Evolutionary conservation across 2,113 vertebrate species (phyloP), one percentile per base, ranked within the genome.

Genomic region (Eulemur rufifrons): DNA sequence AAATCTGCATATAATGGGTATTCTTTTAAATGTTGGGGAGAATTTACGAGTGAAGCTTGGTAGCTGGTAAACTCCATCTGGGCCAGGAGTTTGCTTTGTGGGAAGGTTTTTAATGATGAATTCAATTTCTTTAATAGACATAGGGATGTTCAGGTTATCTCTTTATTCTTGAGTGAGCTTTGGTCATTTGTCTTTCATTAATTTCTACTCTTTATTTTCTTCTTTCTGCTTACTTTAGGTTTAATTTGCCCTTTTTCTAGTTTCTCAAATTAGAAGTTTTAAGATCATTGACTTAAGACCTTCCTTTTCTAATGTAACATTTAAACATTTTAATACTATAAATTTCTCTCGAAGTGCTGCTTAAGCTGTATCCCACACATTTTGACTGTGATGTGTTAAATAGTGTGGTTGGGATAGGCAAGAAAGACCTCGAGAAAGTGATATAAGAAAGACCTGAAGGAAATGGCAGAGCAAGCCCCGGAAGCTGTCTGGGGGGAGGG

Each of bases 221-320:
- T 50, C 20, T 27, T 89, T 85, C 15, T 29, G 4, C 68, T 94
- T 74, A 34, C 52, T 92, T 85, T 64, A 47, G 27, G 37, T 92
- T 88, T 96, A 68, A 66, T 84, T 87, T n/a, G 29, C 10, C 21
- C n/a, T 77, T 84, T 82, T 94, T 88, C 63, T 59, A 45, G n/a
- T 81, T 89, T 90, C 56, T 89, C 17, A 81, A 81, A 27, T 74
- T 73, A 50, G 59, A 61, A 84, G 52, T 12, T 25, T 92, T 86
- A 37, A 74, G 39, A 61, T 95, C 47, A 86, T 74, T 85, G 80
- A 66, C 84, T 89, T 73, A 34, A 85, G 21, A 80, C 25, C 21
- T 91, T 66, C 52, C 15, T 84, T 15, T 32, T 59, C 73, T 85
- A 78, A 74, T 56, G 11, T 76, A 78, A 47, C 63, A 74, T 7